Base-by-base conservation (phyloP, 1,140 invertebrate genomes). In the Aphelinus atriplicis region DNA sequence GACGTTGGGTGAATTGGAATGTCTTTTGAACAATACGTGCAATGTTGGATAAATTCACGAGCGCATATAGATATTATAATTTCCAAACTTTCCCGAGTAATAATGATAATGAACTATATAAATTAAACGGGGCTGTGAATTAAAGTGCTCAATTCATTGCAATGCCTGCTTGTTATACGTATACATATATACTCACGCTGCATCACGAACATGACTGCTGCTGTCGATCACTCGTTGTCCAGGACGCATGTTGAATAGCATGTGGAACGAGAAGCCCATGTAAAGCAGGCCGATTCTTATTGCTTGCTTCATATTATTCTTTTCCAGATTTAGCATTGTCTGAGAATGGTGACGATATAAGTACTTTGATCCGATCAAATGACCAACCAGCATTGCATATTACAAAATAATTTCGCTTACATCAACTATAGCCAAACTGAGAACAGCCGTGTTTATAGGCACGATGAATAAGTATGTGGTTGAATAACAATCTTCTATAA, bases 301-400 rank as follows among this genome's bases (percentile, higher is more conserved):
- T 42, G 42, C 46, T 57, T 68, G 66, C 9, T 68, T 57, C 3
- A 43, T 53, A 46, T 68, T 57, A 45, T 53, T 53, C 0, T 45
- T 57, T 50, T 68, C 66, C 3, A 68, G n/a, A 56, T 57, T 68
- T 7, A 68, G 45, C 55, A 68, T 56, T 7, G 66, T 68, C 66
- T 68, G 51, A 3, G 42, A 56, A 57, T 53, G 51, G 51, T 9
- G 4, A 9, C 9, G 10, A 56, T 2, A 45, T 57, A 26, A 56
- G 26, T 9, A 45, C 5, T 47, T 7, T 45, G 0, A 55, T 26
- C 53, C 3, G 42, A 9, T 51, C 9, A 53, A 4, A 45, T 42
- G 1, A 10, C 1, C 42, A 6, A 53, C 10, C 45, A 56, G 43
- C 10, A 46, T n/a, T 5, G 10, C n/a, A 56, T 57, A 9, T 46